Base-by-base conservation (phyloP, 2,888 invertebrate species). In the Cotesia congregata region DNA sequence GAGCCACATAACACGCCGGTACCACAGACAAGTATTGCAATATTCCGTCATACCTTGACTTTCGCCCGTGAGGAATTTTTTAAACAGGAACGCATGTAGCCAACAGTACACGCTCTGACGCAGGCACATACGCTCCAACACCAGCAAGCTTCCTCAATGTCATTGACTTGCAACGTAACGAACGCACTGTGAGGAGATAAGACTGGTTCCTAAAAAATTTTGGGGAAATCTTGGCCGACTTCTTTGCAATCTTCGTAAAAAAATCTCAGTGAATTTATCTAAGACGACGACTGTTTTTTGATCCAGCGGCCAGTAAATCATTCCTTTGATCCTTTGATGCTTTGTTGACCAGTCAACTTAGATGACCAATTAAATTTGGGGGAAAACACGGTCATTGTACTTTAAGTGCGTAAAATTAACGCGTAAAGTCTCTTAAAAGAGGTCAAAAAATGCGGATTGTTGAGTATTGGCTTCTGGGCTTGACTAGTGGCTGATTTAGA, bases 1-100 rank as follows among this genome's bases (percentile, higher is more conserved):
- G 12, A 65, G 20, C 30, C 65, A 12, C 65, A 9, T 6, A 38
- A 7, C 30, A 65, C 65, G 5, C 38, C 30, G 38, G 30, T 40
- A 74, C 75, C 69, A 78, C 70, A 20, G n/a, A 15, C 59, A 39
- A 77, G 78, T 81, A 79, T 84, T 83, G 80, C 85, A 82, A 86
- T 86, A 84, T 85, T 85, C 84, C 84, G 84, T 87, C 86, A 86
- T 87, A 85, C 86, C 87, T 86, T 87, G 88, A 88, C 88, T 88
- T 87, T 88, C 88, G 88, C 87, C 88, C 88, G 87, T 87, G 88
- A 89, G 88, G 89, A 89, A 89, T 88, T 89, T 89, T 89, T 88
- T 88, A 88, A 88, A 87, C 88, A 89, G 89, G 89, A 86, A 88
- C 88, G 88, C 89, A 89, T 89, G 86, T 79, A 72, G 82, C 72